Base-by-base conservation (phyloP, 2,797 vertebrate genomes). In the Cetoscarus ocellatus region DNA sequence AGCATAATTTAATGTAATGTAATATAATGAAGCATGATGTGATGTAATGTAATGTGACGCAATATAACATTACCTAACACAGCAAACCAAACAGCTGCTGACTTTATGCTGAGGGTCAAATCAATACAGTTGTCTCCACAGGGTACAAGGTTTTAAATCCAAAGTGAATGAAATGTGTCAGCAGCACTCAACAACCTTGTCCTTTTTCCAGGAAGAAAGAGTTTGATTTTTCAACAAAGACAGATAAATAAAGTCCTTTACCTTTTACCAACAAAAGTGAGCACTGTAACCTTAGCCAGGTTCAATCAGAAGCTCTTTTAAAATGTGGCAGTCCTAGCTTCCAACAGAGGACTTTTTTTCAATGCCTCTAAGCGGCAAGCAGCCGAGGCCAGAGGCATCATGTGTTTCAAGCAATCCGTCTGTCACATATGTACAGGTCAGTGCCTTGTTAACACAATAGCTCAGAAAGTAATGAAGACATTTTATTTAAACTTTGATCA, bases 161-260 rank as follows among this genome's bases (percentile, higher is more conserved):
- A 43, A 61, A 64, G 61, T 65, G 67, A 79, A 80, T 73, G 14
- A 79, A 73, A n/a, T 43, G 58, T 80, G 79, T 87, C 87, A 83
- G 77, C 84, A 81, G 48, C 73, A 58, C 63, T 54, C 58, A 7
- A 50, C 56, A 53, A 48, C 70, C 50, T 76, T 80, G 74, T 75
- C 44, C 13, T 77, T 39, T 45, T 53, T 71, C 19, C 61, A 54
- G 71, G 45, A n/a, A 71, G 65, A 74, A 71, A 77, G 53, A 50
- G 1, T 18, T 7, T 7, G 15, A 36, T n/a, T 50, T 19, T 75
- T 6, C 5, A 55, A 40, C 62, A 18, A 38, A n/a, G 44, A 69
- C 57, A 36, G 49, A 59, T 48, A 52, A 65, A 76, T 66, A 43
- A 17, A 48, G 2, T 3, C 38, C 1, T 39, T 10, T 7, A 39